Base-by-base conservation (phyloP, 2,113 vertebrate species). In the Oenanthe melanoleuca region DNA sequence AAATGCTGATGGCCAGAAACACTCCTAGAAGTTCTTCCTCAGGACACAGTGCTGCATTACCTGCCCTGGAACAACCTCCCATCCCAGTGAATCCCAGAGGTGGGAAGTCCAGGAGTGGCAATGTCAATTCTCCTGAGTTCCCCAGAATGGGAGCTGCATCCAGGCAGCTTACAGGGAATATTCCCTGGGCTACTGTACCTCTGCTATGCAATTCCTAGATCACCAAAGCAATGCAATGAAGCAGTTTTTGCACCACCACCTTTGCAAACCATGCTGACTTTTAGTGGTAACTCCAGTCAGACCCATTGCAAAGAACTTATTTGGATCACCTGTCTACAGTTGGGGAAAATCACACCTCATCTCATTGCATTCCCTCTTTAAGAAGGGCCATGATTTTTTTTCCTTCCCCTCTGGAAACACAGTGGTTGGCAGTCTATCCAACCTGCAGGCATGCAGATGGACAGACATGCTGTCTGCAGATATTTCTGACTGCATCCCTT, bases 161-260 rank as follows among this genome's bases (percentile, higher is more conserved):
- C 59, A 77, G 53, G 70, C 8, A 3, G 1, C 19, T 38, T 5
- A 22, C 0, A 0, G 55, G 18, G 80, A 81, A 52, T 3, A 5
- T 60, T 42, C 40, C 24, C 33, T 44, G 29, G 22, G 34, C 53
- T 69, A 14, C 16, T 34, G 14, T 19, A 71, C 63, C 33, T 45
- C 25, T 55, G n/a, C 44, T 28, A 15, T 31, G 49, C 2, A 9
- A 64, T 33, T 47, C 67, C 64, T 44, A 38, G 22, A 57, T 45
- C 52, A 74, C 42, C 44, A 72, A 63, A 59, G n/a, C 42, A 53
- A 53, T 1, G 1, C 3, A 26, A 6, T 63, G 34, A 94, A 77
- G 55, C 23, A 34, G 29, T 33, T 64, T 67, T 69, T 44, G 37
- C 20, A 42, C 26, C 22, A 83, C 3, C 22, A 28, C 8, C 26